These are phyloP conservation scores for Cyrtorhinus lividipennis DNA, from an alignment of 1,140 invertebrate species.

Conservation along the genomic window DNA sequence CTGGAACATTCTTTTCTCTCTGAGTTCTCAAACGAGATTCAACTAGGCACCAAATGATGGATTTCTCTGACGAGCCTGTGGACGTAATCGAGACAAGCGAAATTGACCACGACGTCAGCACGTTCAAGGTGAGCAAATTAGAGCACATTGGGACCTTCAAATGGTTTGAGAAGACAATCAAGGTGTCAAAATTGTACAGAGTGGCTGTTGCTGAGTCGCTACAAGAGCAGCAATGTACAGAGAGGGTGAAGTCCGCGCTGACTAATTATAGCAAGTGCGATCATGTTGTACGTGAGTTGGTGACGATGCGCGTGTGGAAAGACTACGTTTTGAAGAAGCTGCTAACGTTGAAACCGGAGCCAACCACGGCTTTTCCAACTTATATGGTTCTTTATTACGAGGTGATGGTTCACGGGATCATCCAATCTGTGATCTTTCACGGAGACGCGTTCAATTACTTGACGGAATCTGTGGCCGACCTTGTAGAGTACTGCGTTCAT, in stretches of 20 bases:
- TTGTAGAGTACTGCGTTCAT: conserved; percentile 47
- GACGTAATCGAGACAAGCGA: background rate
- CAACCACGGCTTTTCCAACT: conserved; percentile 50
- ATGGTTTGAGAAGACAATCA: background rate
- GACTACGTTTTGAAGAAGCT: conserved; percentile 54
- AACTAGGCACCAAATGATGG: too few species aligned
- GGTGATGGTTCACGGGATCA: conserved; percentile 45
- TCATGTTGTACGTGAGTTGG: conserved; percentile 54
- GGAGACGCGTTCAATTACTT: conserved; percentile 50
- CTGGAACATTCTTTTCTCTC: too few species aligned
- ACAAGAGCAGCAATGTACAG: background rate
- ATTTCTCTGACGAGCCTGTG: background rate
- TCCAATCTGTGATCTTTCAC: conserved; percentile 62
- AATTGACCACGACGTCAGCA: background rate
- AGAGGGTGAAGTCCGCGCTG: conserved; percentile 37
- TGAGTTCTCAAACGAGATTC: too few species aligned
- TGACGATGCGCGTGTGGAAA: conserved; percentile 61
- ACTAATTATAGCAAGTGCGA: background rate
- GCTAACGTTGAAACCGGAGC: conserved; percentile 44
- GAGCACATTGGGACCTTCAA: background rate
- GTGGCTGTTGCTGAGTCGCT: background rate
- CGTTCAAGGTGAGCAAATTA: background rate
- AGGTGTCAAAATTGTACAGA: background rate
- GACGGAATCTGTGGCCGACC: conserved; percentile 49
- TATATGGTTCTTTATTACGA: conserved; percentile 62